Evolutionary conservation across 30 jellyfish, hydroid and myxozoan species (phyloP).

Genomic region (Aurelia aurita): DNA sequence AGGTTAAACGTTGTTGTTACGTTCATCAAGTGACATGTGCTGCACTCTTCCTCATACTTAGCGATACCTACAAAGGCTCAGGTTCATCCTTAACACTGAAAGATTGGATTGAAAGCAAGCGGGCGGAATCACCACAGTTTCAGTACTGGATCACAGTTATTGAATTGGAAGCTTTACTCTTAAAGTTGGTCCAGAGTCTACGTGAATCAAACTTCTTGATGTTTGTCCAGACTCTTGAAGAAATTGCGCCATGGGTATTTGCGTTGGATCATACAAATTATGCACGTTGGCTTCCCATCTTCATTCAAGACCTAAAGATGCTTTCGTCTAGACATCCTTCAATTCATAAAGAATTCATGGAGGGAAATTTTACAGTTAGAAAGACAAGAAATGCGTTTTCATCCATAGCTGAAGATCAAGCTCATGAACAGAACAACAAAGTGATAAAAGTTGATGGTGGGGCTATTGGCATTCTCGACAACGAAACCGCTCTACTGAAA

Average conservation of each 20-base stretch:
- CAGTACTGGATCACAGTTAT: conserved; percentile 20
- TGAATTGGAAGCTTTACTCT: conserved; percentile 12
- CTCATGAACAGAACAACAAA: conserved; percentile 71
- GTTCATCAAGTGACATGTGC: conserved; percentile 56
- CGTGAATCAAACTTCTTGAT: conserved; percentile 20
- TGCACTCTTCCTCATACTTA: no score
- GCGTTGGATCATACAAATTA: conserved; percentile 66
- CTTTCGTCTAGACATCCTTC: conserved; percentile 7
- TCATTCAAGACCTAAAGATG: not conserved
- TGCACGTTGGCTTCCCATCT: conserved; percentile 54
- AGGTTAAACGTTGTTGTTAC: conserved; percentile 15
- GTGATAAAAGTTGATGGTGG: conserved; percentile 63
- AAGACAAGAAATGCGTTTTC: conserved; percentile 43
- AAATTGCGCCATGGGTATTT: conserved; percentile 57
- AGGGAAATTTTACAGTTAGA: conserved; percentile 11
- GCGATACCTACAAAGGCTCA: no score
- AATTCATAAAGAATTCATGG: conserved; percentile 28
- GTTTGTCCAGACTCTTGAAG: conserved; percentile 9
- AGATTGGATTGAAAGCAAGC: not conserved
- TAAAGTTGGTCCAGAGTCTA: conserved; percentile 1
- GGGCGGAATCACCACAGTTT: no score
- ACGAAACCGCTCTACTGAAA: conserved; percentile 38
- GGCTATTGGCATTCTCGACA: conserved; percentile 50
- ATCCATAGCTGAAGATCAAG: conserved; percentile 51
- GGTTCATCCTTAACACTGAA: not conserved